Evolutionary conservation across 2,797 vertebrate species (phyloP).

Genomic region (Protonibea diacanthus): DNA sequence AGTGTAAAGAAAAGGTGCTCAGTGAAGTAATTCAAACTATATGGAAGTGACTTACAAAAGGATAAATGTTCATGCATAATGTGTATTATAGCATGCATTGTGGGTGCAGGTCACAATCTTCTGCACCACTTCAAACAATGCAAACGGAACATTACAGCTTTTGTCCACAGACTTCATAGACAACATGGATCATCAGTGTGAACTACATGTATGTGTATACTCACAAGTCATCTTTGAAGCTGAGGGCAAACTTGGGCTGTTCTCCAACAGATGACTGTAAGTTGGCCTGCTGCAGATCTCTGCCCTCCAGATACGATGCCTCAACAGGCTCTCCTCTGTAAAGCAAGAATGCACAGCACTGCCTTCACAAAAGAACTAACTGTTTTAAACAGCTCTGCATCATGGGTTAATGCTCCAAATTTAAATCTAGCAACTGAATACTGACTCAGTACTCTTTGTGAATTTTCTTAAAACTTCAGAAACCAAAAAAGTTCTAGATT

Average conservation of each 20-base stretch:
- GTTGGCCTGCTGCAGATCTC: conserved; percentile 63
- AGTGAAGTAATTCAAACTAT: neutral
- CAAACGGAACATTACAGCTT: neutral
- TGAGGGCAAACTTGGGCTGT: conserved; percentile 85
- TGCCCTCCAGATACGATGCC: conserved; percentile 89
- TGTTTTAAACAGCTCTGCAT: neutral
- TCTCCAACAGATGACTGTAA: conserved; percentile 71
- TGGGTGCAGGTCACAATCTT: neutral
- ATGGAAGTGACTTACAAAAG: neutral
- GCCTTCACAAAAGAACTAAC: conserved; percentile 17
- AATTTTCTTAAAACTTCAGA: neutral
- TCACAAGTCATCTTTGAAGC: conserved; percentile 90
- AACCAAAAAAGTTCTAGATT: neutral
- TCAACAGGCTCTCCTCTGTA: conserved; percentile 85
- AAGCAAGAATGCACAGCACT: conserved; percentile 31
- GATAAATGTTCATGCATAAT: neutral
- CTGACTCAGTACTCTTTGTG: neutral
- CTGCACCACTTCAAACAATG: neutral
- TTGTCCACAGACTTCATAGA: neutral
- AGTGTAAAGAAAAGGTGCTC: neutral
- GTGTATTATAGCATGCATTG: neutral
- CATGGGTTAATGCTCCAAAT: neutral
- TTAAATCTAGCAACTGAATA: neutral
- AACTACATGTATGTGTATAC: conserved; percentile 60
- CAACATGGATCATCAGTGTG: neutral